Conservation (phyloP, 2,113 vertebrate species). For the Colaptes auratus region DNA sequence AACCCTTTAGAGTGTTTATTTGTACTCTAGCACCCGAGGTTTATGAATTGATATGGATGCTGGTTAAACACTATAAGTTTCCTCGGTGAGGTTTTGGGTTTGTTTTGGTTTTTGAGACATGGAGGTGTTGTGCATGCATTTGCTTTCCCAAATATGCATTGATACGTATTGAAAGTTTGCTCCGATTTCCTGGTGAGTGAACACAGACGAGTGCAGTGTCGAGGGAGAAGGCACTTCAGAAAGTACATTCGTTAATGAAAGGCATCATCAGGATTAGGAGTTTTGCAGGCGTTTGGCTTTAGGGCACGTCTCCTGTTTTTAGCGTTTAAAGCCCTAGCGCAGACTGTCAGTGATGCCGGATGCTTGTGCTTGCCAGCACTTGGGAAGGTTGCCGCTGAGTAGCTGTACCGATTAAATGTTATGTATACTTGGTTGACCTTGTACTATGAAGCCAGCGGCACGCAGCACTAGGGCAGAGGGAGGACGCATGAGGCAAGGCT, state of each 20-base stretch:
- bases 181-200: not conserved
- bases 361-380: rapidly evolving
- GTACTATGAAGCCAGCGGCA: not conserved
- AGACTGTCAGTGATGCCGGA: rapidly evolving
- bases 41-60: constrained; percentile 66
- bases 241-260: rapidly evolving
- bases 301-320: rapidly evolving
- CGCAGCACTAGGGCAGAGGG: not conserved
- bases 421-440: not conserved
- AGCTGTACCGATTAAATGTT: not conserved
- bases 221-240: not conserved
- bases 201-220: rapidly evolving
- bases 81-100: not conserved
- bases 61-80: constrained; percentile 47
- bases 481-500: not conserved
- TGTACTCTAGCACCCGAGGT: constrained; percentile 65
- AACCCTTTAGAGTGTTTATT: constrained; percentile 78
- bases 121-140: not conserved
- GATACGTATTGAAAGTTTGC: not conserved
- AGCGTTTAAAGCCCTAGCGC: rapidly evolving
- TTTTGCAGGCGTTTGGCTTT: not conserved
- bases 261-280: not conserved
- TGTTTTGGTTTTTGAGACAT: not conserved
- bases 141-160: not conserved
- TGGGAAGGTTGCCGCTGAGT: not conserved